These are phyloP conservation scores for Molorchus minor DNA, from an alignment of 2,888 invertebrate genomes.

Conservation along the genomic window DNA sequence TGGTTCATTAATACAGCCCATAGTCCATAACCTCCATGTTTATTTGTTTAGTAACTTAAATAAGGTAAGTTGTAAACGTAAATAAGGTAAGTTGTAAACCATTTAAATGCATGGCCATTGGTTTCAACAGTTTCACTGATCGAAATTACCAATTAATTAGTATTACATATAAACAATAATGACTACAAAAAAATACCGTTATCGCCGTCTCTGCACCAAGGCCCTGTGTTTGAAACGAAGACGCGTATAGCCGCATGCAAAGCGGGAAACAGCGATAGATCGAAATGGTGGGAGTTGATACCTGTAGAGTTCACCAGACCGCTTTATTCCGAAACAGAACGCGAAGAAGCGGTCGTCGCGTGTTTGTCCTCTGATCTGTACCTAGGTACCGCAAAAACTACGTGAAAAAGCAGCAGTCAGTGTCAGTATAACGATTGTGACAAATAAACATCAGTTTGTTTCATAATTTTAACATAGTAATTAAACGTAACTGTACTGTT, in stretches of 20 bases:
- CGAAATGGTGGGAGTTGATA: constrained; percentile 47
- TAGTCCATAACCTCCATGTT: too few species aligned
- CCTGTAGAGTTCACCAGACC: constrained; percentile 53
- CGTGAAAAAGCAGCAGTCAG: background rate
- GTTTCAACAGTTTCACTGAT: background rate
- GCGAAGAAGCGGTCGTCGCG: constrained; percentile 32
- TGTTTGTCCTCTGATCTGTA: constrained; percentile 1
- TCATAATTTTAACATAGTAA: too few species aligned
- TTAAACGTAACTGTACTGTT: too few species aligned
- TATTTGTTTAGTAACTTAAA: too few species aligned
- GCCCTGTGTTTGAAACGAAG: constrained; percentile 34
- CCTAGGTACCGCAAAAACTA: constrained; percentile 7
- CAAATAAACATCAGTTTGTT: background rate
- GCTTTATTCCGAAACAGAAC: constrained; percentile 43
- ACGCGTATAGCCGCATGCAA: constrained; percentile 24
- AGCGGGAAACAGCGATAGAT: constrained; percentile 38
- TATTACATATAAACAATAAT: constrained; percentile 44
- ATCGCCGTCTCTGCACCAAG: constrained; percentile 33
- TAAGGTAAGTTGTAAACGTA: too few species aligned
- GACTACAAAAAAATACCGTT: constrained; percentile 38
- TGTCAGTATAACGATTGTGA: constrained; percentile 7
- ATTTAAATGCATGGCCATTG: too few species aligned
- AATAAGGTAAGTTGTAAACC: too few species aligned
- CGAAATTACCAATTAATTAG: constrained; percentile 18
- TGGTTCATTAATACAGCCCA: too few species aligned